These are phyloP conservation scores for Poeciliopsis turrubarensis DNA, from an alignment of 2,113 vertebrate species.

Conservation along the genomic window DNA sequence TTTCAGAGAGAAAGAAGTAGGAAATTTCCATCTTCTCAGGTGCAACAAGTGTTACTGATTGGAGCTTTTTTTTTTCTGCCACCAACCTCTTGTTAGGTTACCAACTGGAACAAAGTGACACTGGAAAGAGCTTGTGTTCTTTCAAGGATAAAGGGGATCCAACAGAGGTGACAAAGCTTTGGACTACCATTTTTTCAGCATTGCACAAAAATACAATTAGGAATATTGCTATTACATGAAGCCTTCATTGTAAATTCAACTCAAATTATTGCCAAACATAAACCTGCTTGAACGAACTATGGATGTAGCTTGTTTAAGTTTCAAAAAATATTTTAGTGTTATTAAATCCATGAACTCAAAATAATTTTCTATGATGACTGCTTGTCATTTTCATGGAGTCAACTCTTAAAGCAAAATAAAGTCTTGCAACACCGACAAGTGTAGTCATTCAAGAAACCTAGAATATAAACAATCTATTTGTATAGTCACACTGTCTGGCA, in stretches of 20 bases:
- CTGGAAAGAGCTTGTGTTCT: slow-evolving; percentile 49
- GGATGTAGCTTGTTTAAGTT: background rate
- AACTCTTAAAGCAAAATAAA: background rate
- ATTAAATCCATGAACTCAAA: background rate
- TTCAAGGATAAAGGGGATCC: slow-evolving; percentile 57
- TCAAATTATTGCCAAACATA: too few species aligned
- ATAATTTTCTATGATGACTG: background rate
- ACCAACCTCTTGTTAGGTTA: slow-evolving; percentile 74
- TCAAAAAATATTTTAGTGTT: background rate
- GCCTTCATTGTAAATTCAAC: background rate
- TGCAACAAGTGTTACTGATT: slow-evolving; percentile 80
- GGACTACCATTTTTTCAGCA: slow-evolving; percentile 15
- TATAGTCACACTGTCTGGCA: too few species aligned
- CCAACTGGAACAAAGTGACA: slow-evolving; percentile 69
- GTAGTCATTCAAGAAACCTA: too few species aligned
- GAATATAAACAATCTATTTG: too few species aligned
- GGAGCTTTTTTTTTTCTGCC: slow-evolving; percentile 51
- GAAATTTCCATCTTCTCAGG: slow-evolving; percentile 77
- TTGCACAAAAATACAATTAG: slow-evolving; percentile 13
- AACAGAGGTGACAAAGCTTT: slow-evolving; percentile 49
- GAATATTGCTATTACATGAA: slow-evolving; percentile 1
- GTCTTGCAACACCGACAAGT: too few species aligned
- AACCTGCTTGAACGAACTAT: too few species aligned
- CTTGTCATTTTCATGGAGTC: background rate
- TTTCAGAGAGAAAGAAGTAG: slow-evolving; percentile 62